Evolutionary conservation across 2,888 invertebrate genomes (phyloP), one percentile per base, ranked within the genome.

Genomic region (Acleris sparsana): DNA sequence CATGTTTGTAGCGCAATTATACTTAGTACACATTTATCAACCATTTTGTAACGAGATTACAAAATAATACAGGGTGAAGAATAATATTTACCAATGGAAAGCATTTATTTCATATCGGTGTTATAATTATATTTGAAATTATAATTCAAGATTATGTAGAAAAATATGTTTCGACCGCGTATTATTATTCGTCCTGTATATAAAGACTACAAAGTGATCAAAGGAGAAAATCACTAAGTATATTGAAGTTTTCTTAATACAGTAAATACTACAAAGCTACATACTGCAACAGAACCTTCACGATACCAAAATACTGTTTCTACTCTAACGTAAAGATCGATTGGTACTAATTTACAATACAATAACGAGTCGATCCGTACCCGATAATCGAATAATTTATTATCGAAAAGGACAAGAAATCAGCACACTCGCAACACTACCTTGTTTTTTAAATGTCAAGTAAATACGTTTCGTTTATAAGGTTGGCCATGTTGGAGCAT

Each of bases 261-360:
- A 87, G 87, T 39, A 39, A 39, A 79, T 86, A 85, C 86, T 88
- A 88, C 81, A 81, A 86, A 86, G 84, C 85, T 86, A 86, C 84
- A 85, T 87, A 88, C 85, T 88, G 85, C 77, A 84, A 84, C 78
- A 85, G 83, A 83, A 83, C 75, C 66, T 82, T 81, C 81, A 88
- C 84, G 84, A 85, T 86, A 84, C 80, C 83, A 77, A 87, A 89
- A 89, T 90, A 91, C 89, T 91, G 90, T 75, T 87, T 83, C 86
- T 88, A 89, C 75, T 78, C 85, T 84, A 86, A 83, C 76, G 75
- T 84, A 80, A 84, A 80, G 78, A 84, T 83, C 78, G 78, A 83
- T 81, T 85, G 83, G 80, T 84, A 82, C 69, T 80, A 80, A 84
- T 86, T 84, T 86, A 87, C 80, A 82, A 76, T 79, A 80, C 72